Base-by-base conservation (phyloP, 2,888 invertebrate species). In the Catocala fraxini region DNA sequence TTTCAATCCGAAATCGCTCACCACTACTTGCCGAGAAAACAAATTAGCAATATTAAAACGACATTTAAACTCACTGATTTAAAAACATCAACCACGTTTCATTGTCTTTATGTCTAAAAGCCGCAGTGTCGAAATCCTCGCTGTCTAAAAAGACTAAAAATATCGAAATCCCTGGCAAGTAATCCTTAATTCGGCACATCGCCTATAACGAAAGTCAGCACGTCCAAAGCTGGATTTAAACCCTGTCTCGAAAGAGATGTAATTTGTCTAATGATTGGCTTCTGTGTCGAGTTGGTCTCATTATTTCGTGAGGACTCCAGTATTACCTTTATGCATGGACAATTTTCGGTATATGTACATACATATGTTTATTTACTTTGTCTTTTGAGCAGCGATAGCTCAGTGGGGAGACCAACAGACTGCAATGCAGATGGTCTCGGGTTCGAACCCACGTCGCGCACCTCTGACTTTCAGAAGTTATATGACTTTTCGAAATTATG, bases 211-310 rank as follows among this genome's bases (percentile, higher is more conserved):
- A 57, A 51, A 39, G 47, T 15, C 41, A 11, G 15, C 35, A 42
- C 42, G 9, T 43, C 43, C 35, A 51, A 52, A 51, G 47, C 47
- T 35, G 35, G 42, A 55, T 55, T 63, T 59, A 51, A 51, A 57
- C 13, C 49, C 25, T 52, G 54, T 55, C 63, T 42, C 9, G 35
- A 55, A 63, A 63, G 52, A 48, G 42, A 52, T 52, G 35, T 59
- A 33, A 63, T 58, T 51, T 58, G 48, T 42, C 51, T 48, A 49
- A 58, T 51, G 41, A 56, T 56, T 63, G 52, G 52, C 46, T 55
- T 63, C 51, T 47, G 46, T 48, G 25, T 42, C 39, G 12, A 12
- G 25, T 46, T 42, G 13, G n/a, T 35, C 42, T 43, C 63, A 63
- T 63, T 59, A 63, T 59, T 43, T 39, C 10, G 39, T 45, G 34